Percentiles rank a stretch among this genome's conserved stretches.
Evolutionary conservation across 2,888 invertebrate species (phyloP).

Genomic region (Cephus runcator): DNA sequence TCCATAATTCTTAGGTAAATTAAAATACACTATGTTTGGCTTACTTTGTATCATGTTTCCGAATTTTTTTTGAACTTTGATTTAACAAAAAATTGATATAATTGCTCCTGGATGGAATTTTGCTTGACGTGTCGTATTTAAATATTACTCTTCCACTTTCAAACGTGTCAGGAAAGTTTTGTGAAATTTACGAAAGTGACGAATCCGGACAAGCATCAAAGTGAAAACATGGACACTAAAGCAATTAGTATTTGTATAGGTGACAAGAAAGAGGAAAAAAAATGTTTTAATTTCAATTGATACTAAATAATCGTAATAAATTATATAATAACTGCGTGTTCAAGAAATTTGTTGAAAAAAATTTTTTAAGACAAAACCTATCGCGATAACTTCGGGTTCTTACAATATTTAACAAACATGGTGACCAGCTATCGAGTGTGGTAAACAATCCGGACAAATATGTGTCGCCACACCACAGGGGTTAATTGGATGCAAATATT

Average conservation of each 20-base stretch:
- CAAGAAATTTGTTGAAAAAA: neutral
- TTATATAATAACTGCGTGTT: too few species aligned
- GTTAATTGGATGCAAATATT: constrained; percentile 40
- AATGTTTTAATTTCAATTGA: too few species aligned
- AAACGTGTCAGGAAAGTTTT: neutral
- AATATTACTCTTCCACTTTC: neutral
- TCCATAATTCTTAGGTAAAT: neutral
- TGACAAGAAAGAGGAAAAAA: too few species aligned
- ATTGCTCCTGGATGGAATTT: too few species aligned
- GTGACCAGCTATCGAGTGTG: constrained; percentile 4
- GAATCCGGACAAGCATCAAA: neutral
- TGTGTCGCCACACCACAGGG: constrained; percentile 5
- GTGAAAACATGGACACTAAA: neutral
- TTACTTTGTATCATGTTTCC: neutral
- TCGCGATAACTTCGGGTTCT: neutral
- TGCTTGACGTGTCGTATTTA: neutral
- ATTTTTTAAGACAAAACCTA: neutral
- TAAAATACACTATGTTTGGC: neutral
- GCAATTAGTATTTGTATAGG: too few species aligned
- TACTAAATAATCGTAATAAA: too few species aligned
- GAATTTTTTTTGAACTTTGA: neutral
- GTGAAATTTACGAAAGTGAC: neutral
- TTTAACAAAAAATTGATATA: neutral
- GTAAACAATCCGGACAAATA: constrained; percentile 19
- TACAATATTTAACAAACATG: constrained; percentile 9